Evolutionary conservation across 1,140 invertebrate genomes (phyloP).

Genomic region (Micrasema minimum): DNA sequence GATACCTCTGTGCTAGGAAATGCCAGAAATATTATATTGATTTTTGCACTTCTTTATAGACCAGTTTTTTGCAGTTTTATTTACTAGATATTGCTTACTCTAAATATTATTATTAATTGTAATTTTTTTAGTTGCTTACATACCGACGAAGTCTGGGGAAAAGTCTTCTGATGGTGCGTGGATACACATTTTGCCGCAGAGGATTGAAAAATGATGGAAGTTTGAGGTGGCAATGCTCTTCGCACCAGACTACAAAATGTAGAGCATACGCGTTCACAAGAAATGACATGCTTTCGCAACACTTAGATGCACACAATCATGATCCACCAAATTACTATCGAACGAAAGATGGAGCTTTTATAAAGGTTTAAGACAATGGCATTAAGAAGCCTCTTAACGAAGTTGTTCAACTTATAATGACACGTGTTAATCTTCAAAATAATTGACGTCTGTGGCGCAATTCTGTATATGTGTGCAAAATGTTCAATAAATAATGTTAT

Average conservation of each 20-base stretch:
- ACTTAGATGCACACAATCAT: conserved; percentile 26
- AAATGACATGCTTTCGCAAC: background rate
- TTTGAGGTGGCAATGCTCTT: conserved; percentile 30
- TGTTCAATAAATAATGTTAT: too few species aligned
- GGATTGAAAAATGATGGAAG: conserved; percentile 14
- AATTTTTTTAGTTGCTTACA: conserved; percentile 30
- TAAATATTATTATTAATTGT: background rate
- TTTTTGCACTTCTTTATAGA: too few species aligned
- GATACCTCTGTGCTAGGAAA: too few species aligned
- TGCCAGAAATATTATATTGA: too few species aligned
- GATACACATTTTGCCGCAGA: conserved; percentile 13
- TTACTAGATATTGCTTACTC: too few species aligned
- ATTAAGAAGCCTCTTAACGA: too few species aligned
- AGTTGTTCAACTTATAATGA: too few species aligned
- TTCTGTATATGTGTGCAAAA: too few species aligned
- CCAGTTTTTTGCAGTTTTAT: too few species aligned
- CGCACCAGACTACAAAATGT: conserved; percentile 16
- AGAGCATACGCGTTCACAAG: conserved; percentile 20
- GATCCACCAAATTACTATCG: conserved; percentile 9
- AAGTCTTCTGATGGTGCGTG: conserved; percentile 23
- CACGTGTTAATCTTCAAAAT: too few species aligned
- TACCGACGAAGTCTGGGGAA: conserved; percentile 9
- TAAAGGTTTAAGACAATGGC: background rate
- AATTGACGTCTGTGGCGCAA: too few species aligned
- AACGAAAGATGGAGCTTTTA: background rate